Percentiles rank a stretch among this genome's conserved stretches.
phyloP scores from a whole-genome alignment of 2,888 invertebrate genomes.

The Polylopha cassiicola region DNA sequence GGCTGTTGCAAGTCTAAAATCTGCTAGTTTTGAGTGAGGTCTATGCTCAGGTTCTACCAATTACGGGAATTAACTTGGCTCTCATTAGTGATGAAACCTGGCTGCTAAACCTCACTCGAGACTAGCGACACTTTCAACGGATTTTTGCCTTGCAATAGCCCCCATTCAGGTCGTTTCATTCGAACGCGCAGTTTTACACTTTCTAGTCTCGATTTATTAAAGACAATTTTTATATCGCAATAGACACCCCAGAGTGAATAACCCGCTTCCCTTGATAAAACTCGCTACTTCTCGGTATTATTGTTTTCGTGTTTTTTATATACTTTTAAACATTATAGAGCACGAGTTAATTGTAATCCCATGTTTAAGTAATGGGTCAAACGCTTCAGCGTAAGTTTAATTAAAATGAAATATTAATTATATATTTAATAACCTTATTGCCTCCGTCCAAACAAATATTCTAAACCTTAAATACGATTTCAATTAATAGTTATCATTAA shows the following conservation, averaged over 20 bases:
- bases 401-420: too few species aligned
- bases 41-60: too few species aligned
- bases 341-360: too few species aligned
- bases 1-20: slow-evolving; percentile 14
- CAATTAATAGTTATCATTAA: slow-evolving; percentile 19
- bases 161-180: slow-evolving; percentile 50
- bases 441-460: slow-evolving; percentile 51
- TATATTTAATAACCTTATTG: slow-evolving; percentile 57
- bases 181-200: slow-evolving; percentile 56
- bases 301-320: too few species aligned
- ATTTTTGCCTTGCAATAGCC: neutral
- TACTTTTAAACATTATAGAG: too few species aligned
- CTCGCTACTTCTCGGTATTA: slow-evolving; percentile 3
- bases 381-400: too few species aligned
- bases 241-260: slow-evolving; percentile 4
- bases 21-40: too few species aligned
- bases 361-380: too few species aligned
- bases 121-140: neutral
- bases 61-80: too few species aligned
- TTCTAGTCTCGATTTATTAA: slow-evolving; percentile 71
- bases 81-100: too few species aligned
- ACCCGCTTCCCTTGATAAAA: slow-evolving; percentile 7
- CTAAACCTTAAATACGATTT: slow-evolving; percentile 13
- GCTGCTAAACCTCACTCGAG: neutral
- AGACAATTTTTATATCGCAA: slow-evolving; percentile 41